A percentile compares a stretch with the other conserved stretches of the same genome.
Conservation (phyloP, 2,888 invertebrate species). For the Eustalomyia histrio region DNA sequence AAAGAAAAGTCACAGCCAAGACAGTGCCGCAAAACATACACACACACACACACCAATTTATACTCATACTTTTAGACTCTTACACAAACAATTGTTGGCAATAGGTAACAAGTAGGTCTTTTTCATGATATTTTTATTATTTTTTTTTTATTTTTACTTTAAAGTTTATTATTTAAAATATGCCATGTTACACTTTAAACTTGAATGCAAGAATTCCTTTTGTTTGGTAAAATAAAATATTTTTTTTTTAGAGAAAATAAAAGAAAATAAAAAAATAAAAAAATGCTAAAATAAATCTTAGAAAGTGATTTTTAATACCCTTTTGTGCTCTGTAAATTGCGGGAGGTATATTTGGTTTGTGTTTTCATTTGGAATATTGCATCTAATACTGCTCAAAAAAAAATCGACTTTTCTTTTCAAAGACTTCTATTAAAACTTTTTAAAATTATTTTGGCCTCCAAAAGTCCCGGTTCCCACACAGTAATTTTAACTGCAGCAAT, state of each 20-base stretch:
- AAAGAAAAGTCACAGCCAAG: conserved; percentile 56
- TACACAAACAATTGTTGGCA: conserved; percentile 46
- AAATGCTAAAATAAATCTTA: conserved; percentile 24
- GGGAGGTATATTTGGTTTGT: background rate
- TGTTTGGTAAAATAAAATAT: conserved; percentile 1
- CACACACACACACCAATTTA: conserved; percentile 10
- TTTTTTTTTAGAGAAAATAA: background rate
- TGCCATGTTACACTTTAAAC: conserved; percentile 58
- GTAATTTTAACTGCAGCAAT: too few species aligned
- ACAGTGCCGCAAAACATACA: background rate
- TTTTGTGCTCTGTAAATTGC: background rate
- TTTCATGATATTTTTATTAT: conserved; percentile 40
- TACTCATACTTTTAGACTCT: conserved; percentile 5
- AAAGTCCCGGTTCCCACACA: too few species aligned
- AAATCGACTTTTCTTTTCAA: too few species aligned
- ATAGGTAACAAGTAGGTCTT: conserved; percentile 60
- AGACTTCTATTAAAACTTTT: too few species aligned
- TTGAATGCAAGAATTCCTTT: conserved; percentile 40
- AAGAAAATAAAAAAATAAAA: conserved; percentile 12
- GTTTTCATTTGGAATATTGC: background rate
- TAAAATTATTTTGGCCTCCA: too few species aligned
- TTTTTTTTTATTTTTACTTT: conserved; percentile 17
- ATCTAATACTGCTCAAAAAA: too few species aligned
- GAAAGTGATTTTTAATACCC: conserved; percentile 34
- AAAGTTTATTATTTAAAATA: conserved; percentile 45